Evolutionary conservation across 2,797 vertebrate genomes (phyloP).

Genomic region (Acropternis orthonyx): DNA sequence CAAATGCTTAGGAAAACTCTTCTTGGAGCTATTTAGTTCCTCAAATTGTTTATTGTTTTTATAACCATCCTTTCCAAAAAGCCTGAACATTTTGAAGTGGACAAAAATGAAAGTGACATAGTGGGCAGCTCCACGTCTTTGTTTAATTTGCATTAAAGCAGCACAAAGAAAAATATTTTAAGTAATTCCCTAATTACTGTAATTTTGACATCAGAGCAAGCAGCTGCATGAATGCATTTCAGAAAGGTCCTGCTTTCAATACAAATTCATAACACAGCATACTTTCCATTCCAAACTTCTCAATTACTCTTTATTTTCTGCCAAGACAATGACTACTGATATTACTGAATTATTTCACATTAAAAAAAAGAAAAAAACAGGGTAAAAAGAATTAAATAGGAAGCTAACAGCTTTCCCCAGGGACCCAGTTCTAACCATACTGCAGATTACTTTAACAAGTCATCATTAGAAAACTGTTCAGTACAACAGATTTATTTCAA

Average conservation of each 20-base stretch:
- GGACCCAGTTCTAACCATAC: neutral
- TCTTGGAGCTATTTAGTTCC: neutral
- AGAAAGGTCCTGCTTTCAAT: conserved; percentile 27
- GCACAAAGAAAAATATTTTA: neutral
- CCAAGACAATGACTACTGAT: neutral
- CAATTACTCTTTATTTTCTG: conserved; percentile 3
- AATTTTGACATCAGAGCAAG: neutral
- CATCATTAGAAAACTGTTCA: neutral
- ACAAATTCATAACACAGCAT: neutral
- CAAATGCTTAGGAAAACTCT: conserved; percentile 37
- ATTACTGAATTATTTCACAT: neutral
- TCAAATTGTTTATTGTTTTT: neutral
- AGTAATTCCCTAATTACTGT: conserved; percentile 5
- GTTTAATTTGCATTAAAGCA: neutral
- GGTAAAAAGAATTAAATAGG: neutral
- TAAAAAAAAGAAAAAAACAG: neutral
- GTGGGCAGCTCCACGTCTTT: neutral
- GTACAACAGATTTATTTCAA: neutral
- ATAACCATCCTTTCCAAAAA: neutral
- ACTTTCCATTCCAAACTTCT: conserved; percentile 12
- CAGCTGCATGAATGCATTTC: neutral
- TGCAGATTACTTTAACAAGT: neutral
- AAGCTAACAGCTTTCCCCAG: neutral
- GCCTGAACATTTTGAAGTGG: neutral
- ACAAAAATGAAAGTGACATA: neutral